Evolutionary conservation across 2,888 invertebrate genomes (phyloP), one percentile per base, ranked within the genome.

Genomic region (Scaptomyza polygonia): DNA sequence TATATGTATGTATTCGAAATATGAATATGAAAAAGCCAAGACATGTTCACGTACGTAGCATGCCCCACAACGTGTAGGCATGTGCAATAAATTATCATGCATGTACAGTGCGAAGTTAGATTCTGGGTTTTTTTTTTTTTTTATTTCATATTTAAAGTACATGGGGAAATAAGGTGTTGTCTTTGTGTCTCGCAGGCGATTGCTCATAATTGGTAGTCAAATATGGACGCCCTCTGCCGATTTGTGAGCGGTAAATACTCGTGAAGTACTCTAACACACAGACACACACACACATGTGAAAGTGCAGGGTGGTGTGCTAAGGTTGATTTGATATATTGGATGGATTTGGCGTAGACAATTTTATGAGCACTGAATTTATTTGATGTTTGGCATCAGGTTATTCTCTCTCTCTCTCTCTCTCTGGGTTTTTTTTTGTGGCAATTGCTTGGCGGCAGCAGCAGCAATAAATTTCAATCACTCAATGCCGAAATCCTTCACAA

Each of bases 51-150:
- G 25, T 44, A 57, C 65, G 66, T 45, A 65, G 53, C 44, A 39
- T 67, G 73, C 77, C 67, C 67, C 68, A 63, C 67, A 66, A 58
- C 81, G 86, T 88, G 89, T 83, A 85, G 88, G 87, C 89, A 90
- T 89, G 90, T 90, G 89, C 88, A 79, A 89, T 89, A 89, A 89
- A 90, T 89, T 89, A 89, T 88, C 77, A 36, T 8, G 14, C 36
- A 36, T 14, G 14, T 14, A 65, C 66, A n/a, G 57, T 48, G 66
- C 57, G 70, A 40, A 45, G 56, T 48, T 51, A 61, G 57, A n/a
- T 32, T 30, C 54, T n/a, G n/a, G n/a, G n/a, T n/a, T n/a, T n/a
- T 45, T 48, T 51, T 49, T 49, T 66, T 67, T 56, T 29, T 16
- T 12, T 51, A 32, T 16, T 12, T 47, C 27, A 16, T 11, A 21